Evolutionary conservation across 2,888 invertebrate species (phyloP).

Genomic region (Yponomeuta malinellus): DNA sequence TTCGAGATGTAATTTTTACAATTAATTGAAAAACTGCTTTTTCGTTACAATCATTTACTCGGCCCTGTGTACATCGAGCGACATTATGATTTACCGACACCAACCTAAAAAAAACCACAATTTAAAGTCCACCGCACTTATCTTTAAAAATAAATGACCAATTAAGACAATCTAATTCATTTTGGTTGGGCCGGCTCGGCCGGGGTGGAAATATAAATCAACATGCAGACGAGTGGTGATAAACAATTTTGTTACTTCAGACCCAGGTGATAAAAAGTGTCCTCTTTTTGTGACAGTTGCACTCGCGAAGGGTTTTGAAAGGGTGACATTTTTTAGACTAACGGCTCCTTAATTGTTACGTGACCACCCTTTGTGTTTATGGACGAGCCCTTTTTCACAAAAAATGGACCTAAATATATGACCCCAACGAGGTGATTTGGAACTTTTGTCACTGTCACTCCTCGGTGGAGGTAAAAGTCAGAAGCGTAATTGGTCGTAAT

Average conservation of each 20-base stretch:
- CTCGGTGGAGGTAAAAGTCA: slow-evolving; percentile 30
- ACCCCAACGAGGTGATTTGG: slow-evolving; percentile 50
- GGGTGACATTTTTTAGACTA: slow-evolving; percentile 72
- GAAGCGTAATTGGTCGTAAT: slow-evolving; percentile 49
- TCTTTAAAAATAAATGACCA: slow-evolving; percentile 72
- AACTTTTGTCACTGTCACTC: slow-evolving; percentile 21
- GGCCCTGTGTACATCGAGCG: background rate
- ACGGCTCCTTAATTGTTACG: slow-evolving; percentile 66
- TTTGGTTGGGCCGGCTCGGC: slow-evolving; percentile 47
- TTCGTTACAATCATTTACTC: background rate
- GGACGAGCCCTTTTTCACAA: slow-evolving; percentile 49
- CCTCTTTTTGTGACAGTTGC: slow-evolving; percentile 60
- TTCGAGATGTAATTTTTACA: background rate
- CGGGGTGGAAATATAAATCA: slow-evolving; percentile 72
- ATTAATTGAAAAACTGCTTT: background rate
- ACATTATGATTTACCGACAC: slow-evolving; percentile 27
- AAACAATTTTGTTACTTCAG: slow-evolving; percentile 73
- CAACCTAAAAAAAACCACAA: slow-evolving; percentile 48
- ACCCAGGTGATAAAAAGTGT: slow-evolving; percentile 69
- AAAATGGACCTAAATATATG: slow-evolving; percentile 66
- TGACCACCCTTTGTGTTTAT: slow-evolving; percentile 60
- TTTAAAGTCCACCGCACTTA: slow-evolving; percentile 44
- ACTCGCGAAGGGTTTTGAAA: slow-evolving; percentile 52
- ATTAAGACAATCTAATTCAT: slow-evolving; percentile 73
- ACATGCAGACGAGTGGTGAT: slow-evolving; percentile 69